These are phyloP conservation scores for Papilio dardanus DNA, from an alignment of 1,140 invertebrate genomes.

Conservation along the genomic window DNA sequence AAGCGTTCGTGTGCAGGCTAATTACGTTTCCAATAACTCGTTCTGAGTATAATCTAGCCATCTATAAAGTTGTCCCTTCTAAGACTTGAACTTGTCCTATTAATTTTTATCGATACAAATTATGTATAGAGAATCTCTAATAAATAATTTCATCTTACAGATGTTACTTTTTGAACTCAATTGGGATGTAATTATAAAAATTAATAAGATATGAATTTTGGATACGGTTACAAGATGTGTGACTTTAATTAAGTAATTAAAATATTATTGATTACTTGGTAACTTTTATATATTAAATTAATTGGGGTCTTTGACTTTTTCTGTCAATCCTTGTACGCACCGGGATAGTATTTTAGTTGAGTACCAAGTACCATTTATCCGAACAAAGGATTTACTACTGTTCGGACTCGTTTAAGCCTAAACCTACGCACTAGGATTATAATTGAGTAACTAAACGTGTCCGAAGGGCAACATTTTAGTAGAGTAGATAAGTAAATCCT, in stretches of 20 bases:
- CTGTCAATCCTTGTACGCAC: too few species aligned
- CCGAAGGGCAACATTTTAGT: too few species aligned
- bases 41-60: neutral
- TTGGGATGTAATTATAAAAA: neutral
- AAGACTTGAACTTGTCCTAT: neutral
- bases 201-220: neutral
- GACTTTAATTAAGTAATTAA: neutral
- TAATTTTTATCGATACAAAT: neutral
- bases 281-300: neutral
- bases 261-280: neutral
- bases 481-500: too few species aligned
- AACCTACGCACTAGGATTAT: too few species aligned
- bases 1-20: too few species aligned
- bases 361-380: too few species aligned
- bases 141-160: neutral
- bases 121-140: too few species aligned
- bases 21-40: conserved; percentile 14
- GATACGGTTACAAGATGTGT: neutral
- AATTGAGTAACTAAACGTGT: too few species aligned
- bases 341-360: too few species aligned
- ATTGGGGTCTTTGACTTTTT: neutral
- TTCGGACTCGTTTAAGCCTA: too few species aligned
- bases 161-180: neutral
- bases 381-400: too few species aligned
- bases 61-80: neutral